These are phyloP conservation scores for Carpatolechia fugitivella DNA, from an alignment of 2,888 invertebrate genomes.

Conservation along the genomic window DNA sequence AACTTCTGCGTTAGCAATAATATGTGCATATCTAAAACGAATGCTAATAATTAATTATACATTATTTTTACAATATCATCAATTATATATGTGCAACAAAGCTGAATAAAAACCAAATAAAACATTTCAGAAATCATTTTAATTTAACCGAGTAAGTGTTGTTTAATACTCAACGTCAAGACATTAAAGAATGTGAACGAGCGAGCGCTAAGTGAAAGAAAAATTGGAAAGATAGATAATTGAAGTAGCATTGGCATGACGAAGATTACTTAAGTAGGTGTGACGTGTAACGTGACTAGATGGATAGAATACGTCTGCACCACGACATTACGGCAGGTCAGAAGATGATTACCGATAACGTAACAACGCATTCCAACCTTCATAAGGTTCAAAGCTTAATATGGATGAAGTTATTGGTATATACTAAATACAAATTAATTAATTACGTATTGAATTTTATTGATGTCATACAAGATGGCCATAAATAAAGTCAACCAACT, in stretches of 20 bases:
- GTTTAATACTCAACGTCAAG: neutral
- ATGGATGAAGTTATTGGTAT: too few species aligned
- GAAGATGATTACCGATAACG: neutral
- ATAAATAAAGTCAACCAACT: too few species aligned
- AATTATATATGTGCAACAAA: too few species aligned
- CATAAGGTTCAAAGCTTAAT: neutral
- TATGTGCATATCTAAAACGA: constrained; percentile 1
- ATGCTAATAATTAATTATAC: too few species aligned
- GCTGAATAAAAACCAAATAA: too few species aligned
- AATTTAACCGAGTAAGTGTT: too few species aligned
- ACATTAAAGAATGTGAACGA: neutral
- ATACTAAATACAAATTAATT: too few species aligned
- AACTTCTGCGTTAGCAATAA: neutral
- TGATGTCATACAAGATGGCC: too few species aligned
- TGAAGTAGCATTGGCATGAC: neutral
- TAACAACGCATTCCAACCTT: neutral
- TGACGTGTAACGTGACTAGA: constrained; percentile 4
- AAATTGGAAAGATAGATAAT: neutral
- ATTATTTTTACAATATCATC: too few species aligned
- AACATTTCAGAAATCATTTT: too few species aligned
- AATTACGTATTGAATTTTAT: neutral
- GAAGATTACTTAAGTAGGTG: neutral
- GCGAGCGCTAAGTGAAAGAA: constrained; percentile 3
- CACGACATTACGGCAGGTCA: constrained; percentile 10
- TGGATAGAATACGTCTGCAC: neutral